phyloP scores from a whole-genome alignment of 1,140 invertebrate genomes.

The Euwallacea fornicatus region DNA sequence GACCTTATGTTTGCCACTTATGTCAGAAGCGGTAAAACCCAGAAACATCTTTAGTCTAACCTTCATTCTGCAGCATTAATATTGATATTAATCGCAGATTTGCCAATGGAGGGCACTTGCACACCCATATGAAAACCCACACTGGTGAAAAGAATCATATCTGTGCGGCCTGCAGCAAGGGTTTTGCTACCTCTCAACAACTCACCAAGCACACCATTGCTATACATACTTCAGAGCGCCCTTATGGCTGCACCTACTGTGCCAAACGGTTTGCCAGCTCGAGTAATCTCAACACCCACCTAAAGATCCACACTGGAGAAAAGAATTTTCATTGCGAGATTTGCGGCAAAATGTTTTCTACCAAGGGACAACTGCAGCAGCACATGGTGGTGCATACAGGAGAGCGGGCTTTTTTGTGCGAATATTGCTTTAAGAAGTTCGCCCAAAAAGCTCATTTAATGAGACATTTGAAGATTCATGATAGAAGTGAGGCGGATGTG shows the following conservation, averaged over 20 bases:
- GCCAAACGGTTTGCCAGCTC: conserved; percentile 52
- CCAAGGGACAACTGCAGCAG: conserved; percentile 57
- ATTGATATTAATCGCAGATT: conserved; percentile 47
- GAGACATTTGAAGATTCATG: conserved; percentile 50
- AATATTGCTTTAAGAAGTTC: conserved; percentile 74
- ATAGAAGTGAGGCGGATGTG: conserved; percentile 1
- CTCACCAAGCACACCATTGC: conserved; percentile 62
- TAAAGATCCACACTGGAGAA: conserved; percentile 62
- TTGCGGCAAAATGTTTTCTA: conserved; percentile 54
- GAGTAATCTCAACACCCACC: conserved; percentile 52
- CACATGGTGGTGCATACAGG: conserved; percentile 64
- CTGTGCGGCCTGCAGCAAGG: conserved; percentile 60
- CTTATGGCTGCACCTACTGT: conserved; percentile 61
- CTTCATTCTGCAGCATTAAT: not conserved
- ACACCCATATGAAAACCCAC: conserved; percentile 58
- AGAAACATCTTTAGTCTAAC: not conserved
- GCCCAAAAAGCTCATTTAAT: conserved; percentile 74
- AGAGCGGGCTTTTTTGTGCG: conserved; percentile 68
- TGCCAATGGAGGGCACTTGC: conserved; percentile 54
- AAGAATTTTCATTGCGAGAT: conserved; percentile 57
- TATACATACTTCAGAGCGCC: conserved; percentile 68
- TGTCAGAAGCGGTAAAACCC: conserved; percentile 57
- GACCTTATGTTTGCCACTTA: conserved; percentile 64
- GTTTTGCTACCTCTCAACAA: conserved; percentile 58
- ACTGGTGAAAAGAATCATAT: conserved; percentile 65